Conservation (phyloP, 2,888 invertebrate species). For the Proisotoma minuta region DNA sequence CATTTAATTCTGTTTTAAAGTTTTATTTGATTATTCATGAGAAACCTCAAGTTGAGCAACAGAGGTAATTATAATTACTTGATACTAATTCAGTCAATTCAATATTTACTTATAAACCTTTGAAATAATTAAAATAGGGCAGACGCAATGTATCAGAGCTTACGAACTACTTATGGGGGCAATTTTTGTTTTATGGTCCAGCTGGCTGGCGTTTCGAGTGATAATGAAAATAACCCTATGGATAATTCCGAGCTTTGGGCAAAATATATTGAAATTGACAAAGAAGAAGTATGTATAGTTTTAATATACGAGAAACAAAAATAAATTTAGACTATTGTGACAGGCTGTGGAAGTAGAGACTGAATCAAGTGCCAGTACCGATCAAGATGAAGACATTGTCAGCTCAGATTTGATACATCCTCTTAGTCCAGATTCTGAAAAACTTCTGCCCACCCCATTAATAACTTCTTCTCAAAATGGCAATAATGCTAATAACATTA, state of each 20-base stretch:
- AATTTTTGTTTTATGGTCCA: constrained; percentile 82
- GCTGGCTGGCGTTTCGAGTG: constrained; percentile 53
- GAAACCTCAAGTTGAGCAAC: constrained; percentile 58
- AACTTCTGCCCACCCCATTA: constrained; percentile 19
- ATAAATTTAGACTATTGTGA: too few species aligned
- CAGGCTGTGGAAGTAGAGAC: too few species aligned
- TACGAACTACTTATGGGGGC: constrained; percentile 82
- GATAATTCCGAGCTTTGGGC: background rate
- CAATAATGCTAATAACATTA: background rate
- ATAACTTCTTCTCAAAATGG: constrained; percentile 26
- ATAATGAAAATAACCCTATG: background rate
- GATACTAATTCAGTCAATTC: background rate
- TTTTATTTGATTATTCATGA: constrained; percentile 89
- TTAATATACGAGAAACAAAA: too few species aligned
- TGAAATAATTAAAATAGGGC: constrained; percentile 60
- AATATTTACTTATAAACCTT: constrained; percentile 34
- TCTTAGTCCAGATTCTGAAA: constrained; percentile 41
- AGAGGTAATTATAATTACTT: constrained; percentile 16
- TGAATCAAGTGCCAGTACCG: too few species aligned
- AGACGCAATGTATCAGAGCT: constrained; percentile 71
- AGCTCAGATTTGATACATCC: constrained; percentile 39
- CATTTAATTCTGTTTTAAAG: constrained; percentile 68
- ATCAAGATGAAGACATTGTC: constrained; percentile 14
- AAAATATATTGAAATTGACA: background rate
- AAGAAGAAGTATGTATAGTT: background rate